A percentile compares a stretch with the other conserved stretches of the same genome.
Conservation (phyloP, 2,113 vertebrate genomes). For the Scolopax mira region DNA sequence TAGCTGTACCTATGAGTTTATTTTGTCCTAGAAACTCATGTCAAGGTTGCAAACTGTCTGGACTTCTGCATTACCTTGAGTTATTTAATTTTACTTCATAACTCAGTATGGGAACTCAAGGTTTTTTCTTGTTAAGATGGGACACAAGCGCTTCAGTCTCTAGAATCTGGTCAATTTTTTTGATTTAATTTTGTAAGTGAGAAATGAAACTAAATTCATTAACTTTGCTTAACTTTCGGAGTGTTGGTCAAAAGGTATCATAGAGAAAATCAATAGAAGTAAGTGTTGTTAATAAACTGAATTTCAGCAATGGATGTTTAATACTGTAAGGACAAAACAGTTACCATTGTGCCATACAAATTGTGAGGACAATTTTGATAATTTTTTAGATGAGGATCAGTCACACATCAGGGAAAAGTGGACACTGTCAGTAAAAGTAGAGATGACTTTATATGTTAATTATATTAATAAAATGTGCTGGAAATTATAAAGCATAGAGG, state of each 20-base stretch:
- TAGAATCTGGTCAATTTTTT: background rate
- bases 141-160: background rate
- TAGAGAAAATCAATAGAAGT: background rate
- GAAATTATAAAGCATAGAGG: background rate
- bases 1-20: background rate
- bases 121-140: background rate
- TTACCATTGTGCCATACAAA: background rate
- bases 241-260: rapidly evolving
- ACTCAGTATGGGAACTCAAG: background rate
- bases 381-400: background rate
- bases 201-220: background rate
- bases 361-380: background rate
- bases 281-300: background rate
- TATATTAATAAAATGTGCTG: background rate
- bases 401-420: background rate
- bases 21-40: background rate
- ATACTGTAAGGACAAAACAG: background rate
- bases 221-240: background rate
- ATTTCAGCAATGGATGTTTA: background rate
- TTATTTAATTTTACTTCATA: background rate
- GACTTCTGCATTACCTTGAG: background rate
- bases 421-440: background rate
- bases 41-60: background rate
- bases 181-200: background rate
- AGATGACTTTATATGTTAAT: background rate